Evolutionary conservation across 1,140 invertebrate genomes (phyloP).

Genomic region (Caligus rogercresseyi): DNA sequence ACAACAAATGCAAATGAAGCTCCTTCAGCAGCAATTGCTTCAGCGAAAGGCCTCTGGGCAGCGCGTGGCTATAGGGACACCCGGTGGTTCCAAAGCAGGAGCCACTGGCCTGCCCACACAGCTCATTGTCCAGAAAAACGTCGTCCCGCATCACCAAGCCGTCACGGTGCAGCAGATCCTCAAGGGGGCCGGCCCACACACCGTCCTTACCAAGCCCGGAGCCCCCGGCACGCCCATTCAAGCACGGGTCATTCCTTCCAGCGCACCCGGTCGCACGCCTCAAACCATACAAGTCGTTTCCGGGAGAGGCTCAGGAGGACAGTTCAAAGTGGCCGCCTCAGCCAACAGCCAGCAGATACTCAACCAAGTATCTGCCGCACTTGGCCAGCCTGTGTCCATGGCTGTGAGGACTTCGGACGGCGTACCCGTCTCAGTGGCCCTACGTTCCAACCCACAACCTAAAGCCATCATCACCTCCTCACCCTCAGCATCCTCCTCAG

Average conservation of each 20-base stretch:
- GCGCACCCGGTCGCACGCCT: neutral
- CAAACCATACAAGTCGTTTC: conserved; percentile 17
- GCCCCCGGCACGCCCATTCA: conserved; percentile 4
- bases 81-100: conserved; percentile 26
- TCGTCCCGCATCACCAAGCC: conserved; percentile 32
- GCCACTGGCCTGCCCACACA: conserved; percentile 9
- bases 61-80: conserved; percentile 26
- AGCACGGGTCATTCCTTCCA: conserved; percentile 16
- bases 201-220: conserved; percentile 8
- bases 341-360: conserved; percentile 8
- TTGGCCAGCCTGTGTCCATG: conserved; percentile 14
- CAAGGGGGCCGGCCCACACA: conserved; percentile 29
- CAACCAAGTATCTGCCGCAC: neutral
- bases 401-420: conserved; percentile 9
- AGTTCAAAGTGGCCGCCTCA: conserved; percentile 4
- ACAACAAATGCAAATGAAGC: conserved; percentile 32
- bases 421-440: neutral
- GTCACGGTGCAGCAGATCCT: conserved; percentile 58
- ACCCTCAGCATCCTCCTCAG: neutral
- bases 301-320: neutral
- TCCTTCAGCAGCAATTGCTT: conserved; percentile 37
- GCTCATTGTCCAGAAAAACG: conserved; percentile 25
- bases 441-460: neutral
- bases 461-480: neutral
- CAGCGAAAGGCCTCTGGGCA: conserved; percentile 28